Evolutionary conservation across 2,113 vertebrate species (phyloP).

Genomic region (Ranitomeya imitator): DNA sequence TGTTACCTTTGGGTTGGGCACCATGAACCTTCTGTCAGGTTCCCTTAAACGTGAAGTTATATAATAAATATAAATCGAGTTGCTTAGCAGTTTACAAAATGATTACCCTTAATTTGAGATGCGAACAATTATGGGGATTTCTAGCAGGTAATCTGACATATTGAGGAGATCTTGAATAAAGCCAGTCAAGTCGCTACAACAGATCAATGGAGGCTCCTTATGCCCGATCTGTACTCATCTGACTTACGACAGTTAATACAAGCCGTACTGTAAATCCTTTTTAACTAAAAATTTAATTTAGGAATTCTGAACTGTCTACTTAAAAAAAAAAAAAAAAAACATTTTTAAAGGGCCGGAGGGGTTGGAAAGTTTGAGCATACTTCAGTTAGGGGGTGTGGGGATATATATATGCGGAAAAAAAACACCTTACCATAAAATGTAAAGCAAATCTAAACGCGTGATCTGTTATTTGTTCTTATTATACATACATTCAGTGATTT

Average conservation of each 20-base stretch:
- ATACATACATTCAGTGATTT: conserved; percentile 41
- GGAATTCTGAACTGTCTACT: neutral
- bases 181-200: neutral
- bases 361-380: too few species aligned
- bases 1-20: too few species aligned
- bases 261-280: neutral
- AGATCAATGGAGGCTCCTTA: neutral
- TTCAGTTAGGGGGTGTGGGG: too few species aligned
- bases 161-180: neutral
- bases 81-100: neutral
- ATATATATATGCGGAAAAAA: neutral
- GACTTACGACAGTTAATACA: neutral
- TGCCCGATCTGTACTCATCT: neutral
- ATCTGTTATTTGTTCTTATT: conserved; percentile 30
- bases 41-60: too few species aligned
- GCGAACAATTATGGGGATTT: neutral
- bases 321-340: neutral
- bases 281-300: neutral
- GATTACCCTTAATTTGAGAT: neutral
- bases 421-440: neutral
- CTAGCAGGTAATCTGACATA: neutral
- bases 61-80: neutral
- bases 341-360: neutral
- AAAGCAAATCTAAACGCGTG: neutral
- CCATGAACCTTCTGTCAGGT: too few species aligned